Conservation (phyloP, 1,140 invertebrate genomes). For the Octopus sinensis region DNA sequence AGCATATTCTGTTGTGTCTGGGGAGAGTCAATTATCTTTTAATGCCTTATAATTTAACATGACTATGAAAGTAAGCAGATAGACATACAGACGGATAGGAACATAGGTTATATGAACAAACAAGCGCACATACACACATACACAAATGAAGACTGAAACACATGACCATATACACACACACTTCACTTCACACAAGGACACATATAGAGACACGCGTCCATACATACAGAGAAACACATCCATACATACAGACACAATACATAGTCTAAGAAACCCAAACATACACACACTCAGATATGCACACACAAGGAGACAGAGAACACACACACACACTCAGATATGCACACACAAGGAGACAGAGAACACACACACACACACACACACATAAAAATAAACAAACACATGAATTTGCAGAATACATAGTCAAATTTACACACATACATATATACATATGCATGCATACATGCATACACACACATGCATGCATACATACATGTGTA, state of each 20-base stretch:
- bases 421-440: not conserved
- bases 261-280: not conserved
- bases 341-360: not conserved
- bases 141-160: too few relatives aligned
- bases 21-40: too few relatives aligned
- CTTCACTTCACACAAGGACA: too few relatives aligned
- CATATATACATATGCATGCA: not conserved
- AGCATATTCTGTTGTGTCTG: too few relatives aligned
- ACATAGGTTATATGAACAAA: too few relatives aligned
- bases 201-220: too few relatives aligned
- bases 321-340: constrained; percentile 1
- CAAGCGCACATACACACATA: too few relatives aligned
- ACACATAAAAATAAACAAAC: not conserved
- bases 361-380: constrained; percentile 7
- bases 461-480: constrained; percentile 7
- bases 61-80: too few relatives aligned
- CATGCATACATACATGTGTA: constrained; percentile 7
- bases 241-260: not conserved
- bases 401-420: not conserved
- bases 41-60: too few relatives aligned
- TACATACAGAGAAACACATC: not conserved
- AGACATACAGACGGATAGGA: too few relatives aligned
- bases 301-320: not conserved
- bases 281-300: not conserved
- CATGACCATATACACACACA: too few relatives aligned